Conservation (phyloP, 2,888 invertebrate species). For the Ferrisia virgata region DNA sequence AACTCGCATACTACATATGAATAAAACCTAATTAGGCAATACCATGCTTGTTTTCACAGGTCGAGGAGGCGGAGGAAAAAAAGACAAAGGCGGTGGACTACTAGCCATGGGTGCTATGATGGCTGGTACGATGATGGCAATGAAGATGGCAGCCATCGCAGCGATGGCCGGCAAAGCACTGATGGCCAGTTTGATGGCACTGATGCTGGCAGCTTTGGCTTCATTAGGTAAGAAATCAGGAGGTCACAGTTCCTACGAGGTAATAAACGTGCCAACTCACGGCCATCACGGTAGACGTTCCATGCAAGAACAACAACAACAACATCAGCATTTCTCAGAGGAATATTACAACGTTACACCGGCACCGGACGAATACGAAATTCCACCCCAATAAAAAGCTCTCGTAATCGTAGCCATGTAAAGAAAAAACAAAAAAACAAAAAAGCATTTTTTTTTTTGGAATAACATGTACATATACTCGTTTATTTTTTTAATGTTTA, state of each 20-base stretch:
- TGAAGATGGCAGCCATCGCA: constrained; percentile 69
- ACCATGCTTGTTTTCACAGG: background rate
- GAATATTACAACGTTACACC: background rate
- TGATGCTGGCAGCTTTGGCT: constrained; percentile 72
- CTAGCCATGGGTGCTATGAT: constrained; percentile 57
- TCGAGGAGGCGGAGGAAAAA: constrained; percentile 53
- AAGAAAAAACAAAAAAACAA: too few relatives aligned
- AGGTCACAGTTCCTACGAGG: constrained; percentile 46
- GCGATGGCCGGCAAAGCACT: constrained; percentile 71
- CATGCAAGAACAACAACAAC: background rate
- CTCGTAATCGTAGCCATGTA: too few relatives aligned
- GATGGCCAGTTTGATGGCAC: constrained; percentile 76
- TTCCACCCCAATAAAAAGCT: background rate
- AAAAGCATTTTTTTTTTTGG: too few relatives aligned
- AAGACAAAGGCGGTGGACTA: constrained; percentile 54
- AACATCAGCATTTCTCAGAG: background rate
- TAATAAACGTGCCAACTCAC: constrained; percentile 47
- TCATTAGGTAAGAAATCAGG: constrained; percentile 56
- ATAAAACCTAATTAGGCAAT: background rate
- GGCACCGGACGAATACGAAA: background rate
- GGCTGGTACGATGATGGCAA: constrained; percentile 70
- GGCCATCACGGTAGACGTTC: constrained; percentile 41
- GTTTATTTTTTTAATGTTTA: background rate
- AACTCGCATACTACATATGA: background rate
- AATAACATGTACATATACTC: background rate